Evolutionary conservation across 1,140 invertebrate species (phyloP), one percentile per base, ranked within the genome.

Genomic region (Eriosoma lanigerum): DNA sequence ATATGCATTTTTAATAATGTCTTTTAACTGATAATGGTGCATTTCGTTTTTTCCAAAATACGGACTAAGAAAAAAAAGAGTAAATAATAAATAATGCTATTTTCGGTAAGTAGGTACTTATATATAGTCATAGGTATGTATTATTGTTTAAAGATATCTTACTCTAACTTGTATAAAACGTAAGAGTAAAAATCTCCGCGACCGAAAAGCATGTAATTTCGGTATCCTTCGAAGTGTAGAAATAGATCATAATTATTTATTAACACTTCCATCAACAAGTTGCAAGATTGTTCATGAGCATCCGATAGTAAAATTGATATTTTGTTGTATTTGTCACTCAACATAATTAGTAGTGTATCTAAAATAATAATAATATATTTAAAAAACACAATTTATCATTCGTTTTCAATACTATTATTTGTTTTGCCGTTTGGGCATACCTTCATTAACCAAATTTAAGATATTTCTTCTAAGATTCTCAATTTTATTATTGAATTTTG

Each of bases 191-290:
- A 76, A 13, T 76, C 73, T 21, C 32, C 32, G 9, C 73, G 26
- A 19, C 73, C 54, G 21, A 76, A 24, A 12, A 76, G 21, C 73
- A 76, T 46, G n/a, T 76, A 60, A 76, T 58, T 60, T 38, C 32
- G 26, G 2, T 58, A 21, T 12, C 73, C 73, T 58, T 76, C 54
- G 32, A 76, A 26, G 21, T 76, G n/a, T 24, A 29, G 12, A n/a
- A 60, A 60, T 54, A 60, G 9, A 44, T 58, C 17, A 6, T 56
- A 76, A 17, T 76, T 24, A 15, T 2, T 0, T 21, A 17, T 56
- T 26, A 76, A 58, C 32, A 58, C 19, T 32, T 60, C 32, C 54
- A 46, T n/a, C 3, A 76, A 21, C 17, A 58, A 44, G 0, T 8
- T n/a, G 3, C 52, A 76, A 1, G 73, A 52, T 21, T 58, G 29